Evolutionary conservation across 1,140 invertebrate species (phyloP), one percentile per base, ranked within the genome.

Genomic region (Polyergus mexicanus): DNA sequence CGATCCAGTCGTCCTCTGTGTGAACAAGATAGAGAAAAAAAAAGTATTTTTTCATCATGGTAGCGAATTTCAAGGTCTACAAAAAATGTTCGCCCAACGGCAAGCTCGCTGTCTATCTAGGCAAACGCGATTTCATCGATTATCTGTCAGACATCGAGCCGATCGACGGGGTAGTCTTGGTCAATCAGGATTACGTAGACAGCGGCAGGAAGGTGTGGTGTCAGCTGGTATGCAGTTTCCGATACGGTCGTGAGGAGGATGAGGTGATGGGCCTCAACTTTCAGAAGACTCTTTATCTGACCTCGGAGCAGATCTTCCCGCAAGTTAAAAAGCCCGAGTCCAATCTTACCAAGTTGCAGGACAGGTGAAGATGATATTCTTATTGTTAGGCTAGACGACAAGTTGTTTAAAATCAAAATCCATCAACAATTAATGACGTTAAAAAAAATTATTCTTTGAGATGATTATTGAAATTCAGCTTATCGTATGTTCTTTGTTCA

Each of bases 251-350:
- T 44, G 99, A 99, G 95, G 98, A 99, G 93, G 98, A 99, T 93
- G 99, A 99, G 95, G 98, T 99, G 66, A 98, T 99, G 96, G 99
- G 99, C 0, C 95, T 99, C 47, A 99, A 99, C 88, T 99, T 99
- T 95, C 98, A 99, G 90, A 99, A 99, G 95, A 99, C 99, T 93
- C 96, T 99, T 4, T 99, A 98, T 91, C 95, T 99, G 66, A 97
- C 97, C 2, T 98, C 98, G 0, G 97, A 98, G 91, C 97, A 98
- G 95, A 96, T 99, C 32, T 99, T 97, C 93, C 99, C 99, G 0
- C 95, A 95, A 25, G 94, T 95, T 0, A 97, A 97, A 89, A 95
- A 96, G 76, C 90, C 94, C 16, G 94, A 96, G 19, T 95, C 95
- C 2, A 96, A 96, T 60, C 91, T 96, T 83, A 96, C 96, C 3